Evolutionary conservation across 2,113 vertebrate genomes (phyloP), one percentile per base, ranked within the genome.

Genomic region (Chauna torquata): DNA sequence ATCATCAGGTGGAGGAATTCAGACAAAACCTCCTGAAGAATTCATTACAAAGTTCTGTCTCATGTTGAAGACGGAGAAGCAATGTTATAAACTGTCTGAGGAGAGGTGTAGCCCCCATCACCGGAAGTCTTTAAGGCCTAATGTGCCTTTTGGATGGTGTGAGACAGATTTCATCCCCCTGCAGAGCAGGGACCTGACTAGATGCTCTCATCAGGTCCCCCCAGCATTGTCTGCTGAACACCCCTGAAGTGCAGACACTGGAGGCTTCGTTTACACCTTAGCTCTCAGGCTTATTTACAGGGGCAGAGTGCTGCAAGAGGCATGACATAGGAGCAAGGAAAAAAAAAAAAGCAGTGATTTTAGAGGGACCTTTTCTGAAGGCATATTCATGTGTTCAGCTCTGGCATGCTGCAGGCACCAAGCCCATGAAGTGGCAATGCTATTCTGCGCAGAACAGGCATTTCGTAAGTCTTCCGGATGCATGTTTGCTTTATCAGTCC

Each of bases 21-120:
- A 52, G 86, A 23, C 6, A n/a, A 40, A 79, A 77, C 4, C 47
- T 12, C 24, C 40, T 22, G 16, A 77, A 44, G 92, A 71, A 44
- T 6, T 7, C 4, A 6, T 6, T 23, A 20, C 50, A 23, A 74
- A 62, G 27, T 6, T 6, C 12, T 3, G 9, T 4, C 42, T 34
- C 8, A 7, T 9, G 16, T 12, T 8, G 64, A 8, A 55, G 58
- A 10, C 14, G 2, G 5, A 65, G 32, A 45, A 65, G 12, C 8
- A 25, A 7, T 0, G 6, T 38, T 71, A 64, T 14, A 3, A 86
- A 6, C 3, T 16, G 19, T 22, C 57, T n/a, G 40, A n/a, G n/a
- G 3, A 0, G 6, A 1, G 3, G 1, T 61, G 49, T 45, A 49
- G 19, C 38, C 32, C 55, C 42, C n/a, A 44, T 25, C 17, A 4